phyloP scores from a whole-genome alignment of 2,888 invertebrate species.

The Nephrotoma flavescens region DNA sequence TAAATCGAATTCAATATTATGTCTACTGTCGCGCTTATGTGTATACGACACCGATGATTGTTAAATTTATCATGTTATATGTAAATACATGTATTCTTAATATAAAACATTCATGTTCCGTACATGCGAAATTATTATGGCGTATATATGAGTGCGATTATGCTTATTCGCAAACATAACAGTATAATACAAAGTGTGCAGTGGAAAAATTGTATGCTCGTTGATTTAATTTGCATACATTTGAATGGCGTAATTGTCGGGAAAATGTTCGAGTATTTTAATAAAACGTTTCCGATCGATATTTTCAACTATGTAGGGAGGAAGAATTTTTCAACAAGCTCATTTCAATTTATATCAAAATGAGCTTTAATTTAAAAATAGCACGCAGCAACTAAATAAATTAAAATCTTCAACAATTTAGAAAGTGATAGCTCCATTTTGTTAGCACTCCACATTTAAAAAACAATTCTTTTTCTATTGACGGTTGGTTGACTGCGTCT shows the following conservation, averaged over 20 bases:
- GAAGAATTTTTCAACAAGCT: too few species aligned
- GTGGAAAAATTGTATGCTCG: background rate
- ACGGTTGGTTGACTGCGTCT: too few species aligned
- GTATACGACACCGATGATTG: background rate
- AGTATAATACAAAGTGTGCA: background rate
- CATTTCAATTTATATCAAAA: too few species aligned
- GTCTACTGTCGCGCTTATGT: background rate
- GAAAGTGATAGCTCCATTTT: too few species aligned
- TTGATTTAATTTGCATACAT: background rate
- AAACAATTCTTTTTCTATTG: too few species aligned
- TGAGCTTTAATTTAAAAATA: too few species aligned
- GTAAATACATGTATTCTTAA: background rate
- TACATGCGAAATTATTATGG: background rate
- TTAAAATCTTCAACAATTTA: too few species aligned
- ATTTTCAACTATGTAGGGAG: too few species aligned
- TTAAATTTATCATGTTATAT: background rate
- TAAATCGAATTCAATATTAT: background rate
- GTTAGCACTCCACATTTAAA: too few species aligned
- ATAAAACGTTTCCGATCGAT: too few species aligned
- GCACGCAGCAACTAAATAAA: too few species aligned
- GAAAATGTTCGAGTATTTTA: background rate
- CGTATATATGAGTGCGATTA: background rate
- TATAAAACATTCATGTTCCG: background rate
- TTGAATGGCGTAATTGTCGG: background rate
- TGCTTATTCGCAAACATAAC: background rate